phyloP scores from a whole-genome alignment of 2,888 invertebrate species.

The Cantharis nigra region DNA sequence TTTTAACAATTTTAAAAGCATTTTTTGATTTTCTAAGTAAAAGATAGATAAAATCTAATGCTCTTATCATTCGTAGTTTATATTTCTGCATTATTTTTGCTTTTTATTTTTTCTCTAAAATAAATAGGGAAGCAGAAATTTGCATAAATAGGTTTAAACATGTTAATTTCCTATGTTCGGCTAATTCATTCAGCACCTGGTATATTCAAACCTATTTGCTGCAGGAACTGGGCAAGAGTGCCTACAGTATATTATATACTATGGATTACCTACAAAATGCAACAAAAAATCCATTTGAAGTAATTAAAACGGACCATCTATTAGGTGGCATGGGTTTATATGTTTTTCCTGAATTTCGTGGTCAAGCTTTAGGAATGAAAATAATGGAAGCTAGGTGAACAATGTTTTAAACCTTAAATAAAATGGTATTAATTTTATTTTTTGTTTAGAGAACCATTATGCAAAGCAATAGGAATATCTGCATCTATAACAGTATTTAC shows the following conservation, averaged over 20 bases:
- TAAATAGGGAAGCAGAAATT: too few species aligned
- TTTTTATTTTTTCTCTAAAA: too few species aligned
- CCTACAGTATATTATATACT: background rate
- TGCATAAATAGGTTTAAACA: too few species aligned
- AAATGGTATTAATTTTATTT: background rate
- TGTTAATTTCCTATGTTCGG: too few species aligned
- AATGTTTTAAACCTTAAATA: background rate
- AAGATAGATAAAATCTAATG: too few species aligned
- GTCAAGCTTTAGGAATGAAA: slow-evolving; percentile 41
- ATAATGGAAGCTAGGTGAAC: slow-evolving; percentile 35
- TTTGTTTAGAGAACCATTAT: slow-evolving; percentile 56
- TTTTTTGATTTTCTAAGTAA: too few species aligned
- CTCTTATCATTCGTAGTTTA: too few species aligned
- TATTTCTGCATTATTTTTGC: too few species aligned
- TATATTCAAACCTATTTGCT: too few species aligned
- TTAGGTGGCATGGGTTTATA: slow-evolving; percentile 47
- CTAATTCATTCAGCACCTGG: too few species aligned
- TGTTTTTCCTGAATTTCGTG: slow-evolving; percentile 44
- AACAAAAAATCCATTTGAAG: slow-evolving; percentile 36
- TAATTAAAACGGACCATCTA: slow-evolving; percentile 41
- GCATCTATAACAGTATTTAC: slow-evolving; percentile 61
- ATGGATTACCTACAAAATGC: slow-evolving; percentile 21
- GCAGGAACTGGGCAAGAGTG: background rate
- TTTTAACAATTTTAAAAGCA: too few species aligned
- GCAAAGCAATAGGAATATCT: slow-evolving; percentile 57